Percentiles rank a stretch among this genome's conserved stretches.
Evolutionary conservation across 1,140 invertebrate species (phyloP).

Genomic region (Drosophila lowei): DNA sequence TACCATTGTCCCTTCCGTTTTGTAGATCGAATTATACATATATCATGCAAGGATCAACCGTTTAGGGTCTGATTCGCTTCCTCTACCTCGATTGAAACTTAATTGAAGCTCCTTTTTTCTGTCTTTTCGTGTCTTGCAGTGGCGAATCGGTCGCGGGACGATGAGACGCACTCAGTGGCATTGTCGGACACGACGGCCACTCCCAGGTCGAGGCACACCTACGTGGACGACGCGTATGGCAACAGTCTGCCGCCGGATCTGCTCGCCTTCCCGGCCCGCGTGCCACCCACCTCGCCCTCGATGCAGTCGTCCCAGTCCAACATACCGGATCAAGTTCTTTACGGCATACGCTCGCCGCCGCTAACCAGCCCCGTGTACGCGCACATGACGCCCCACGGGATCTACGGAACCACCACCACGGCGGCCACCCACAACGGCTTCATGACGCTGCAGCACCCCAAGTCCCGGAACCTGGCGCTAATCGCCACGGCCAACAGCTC

Average conservation of each 20-base stretch:
- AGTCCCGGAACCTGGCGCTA: conserved; percentile 74
- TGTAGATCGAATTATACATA: too few species aligned
- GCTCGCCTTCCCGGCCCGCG: conserved; percentile 89
- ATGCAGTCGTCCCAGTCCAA: conserved; percentile 90
- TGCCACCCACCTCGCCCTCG: conserved; percentile 86
- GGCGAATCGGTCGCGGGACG: conserved; percentile 85
- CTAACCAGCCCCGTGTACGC: conserved; percentile 81
- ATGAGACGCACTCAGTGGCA: conserved; percentile 86
- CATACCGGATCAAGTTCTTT: conserved; percentile 86
- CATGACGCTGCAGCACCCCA: conserved; percentile 82
- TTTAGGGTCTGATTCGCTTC: too few species aligned
- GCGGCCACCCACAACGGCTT: conserved; percentile 74
- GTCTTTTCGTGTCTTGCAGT: conserved; percentile 47
- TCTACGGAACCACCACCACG: conserved; percentile 74
- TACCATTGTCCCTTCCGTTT: too few species aligned
- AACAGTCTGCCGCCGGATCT: conserved; percentile 88
- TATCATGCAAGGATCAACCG: too few species aligned
- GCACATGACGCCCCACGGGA: conserved; percentile 79
- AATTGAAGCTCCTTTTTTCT: neutral
- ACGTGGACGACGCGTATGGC: conserved; percentile 77
- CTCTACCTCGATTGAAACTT: neutral
- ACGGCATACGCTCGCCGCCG: conserved; percentile 76
- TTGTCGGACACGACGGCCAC: conserved; percentile 82
- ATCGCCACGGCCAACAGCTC: conserved; percentile 84
- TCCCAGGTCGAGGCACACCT: conserved; percentile 75